Percentiles rank a stretch among this genome's conserved stretches.
These are phyloP conservation scores for Zaprionus obscuricornis DNA, from an alignment of 2,888 invertebrate genomes.

Conservation along the genomic window DNA sequence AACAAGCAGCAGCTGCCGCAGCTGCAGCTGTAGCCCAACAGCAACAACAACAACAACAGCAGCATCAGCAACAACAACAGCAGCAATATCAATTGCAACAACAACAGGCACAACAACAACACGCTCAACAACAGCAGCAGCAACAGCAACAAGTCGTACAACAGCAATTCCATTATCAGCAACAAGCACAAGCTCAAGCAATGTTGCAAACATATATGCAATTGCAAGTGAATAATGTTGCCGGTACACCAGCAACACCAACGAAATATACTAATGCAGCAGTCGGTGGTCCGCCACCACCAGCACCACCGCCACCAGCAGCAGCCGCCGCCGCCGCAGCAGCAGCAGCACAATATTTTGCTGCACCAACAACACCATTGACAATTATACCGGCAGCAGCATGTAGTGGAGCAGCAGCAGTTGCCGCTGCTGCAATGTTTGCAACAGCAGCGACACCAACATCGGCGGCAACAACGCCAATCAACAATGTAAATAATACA, in stretches of 20 bases:
- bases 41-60: slow-evolving; percentile 65
- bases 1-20: slow-evolving; percentile 58
- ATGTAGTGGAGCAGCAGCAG: slow-evolving; percentile 72
- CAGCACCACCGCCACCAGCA: not conserved
- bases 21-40: slow-evolving; percentile 57
- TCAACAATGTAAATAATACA: slow-evolving; percentile 83
- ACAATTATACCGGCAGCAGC: slow-evolving; percentile 79
- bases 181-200: slow-evolving; percentile 78
- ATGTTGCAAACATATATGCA: slow-evolving; percentile 83
- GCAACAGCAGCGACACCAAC: slow-evolving; percentile 74
- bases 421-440: slow-evolving; percentile 74
- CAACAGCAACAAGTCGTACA: slow-evolving; percentile 66
- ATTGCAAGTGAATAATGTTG: slow-evolving; percentile 79
- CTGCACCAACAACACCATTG: slow-evolving; percentile 76
- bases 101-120: slow-evolving; percentile 61
- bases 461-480: slow-evolving; percentile 75
- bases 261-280: slow-evolving; percentile 66
- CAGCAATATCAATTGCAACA: slow-evolving; percentile 62
- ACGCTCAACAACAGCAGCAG: slow-evolving; percentile 69
- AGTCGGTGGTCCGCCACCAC: slow-evolving; percentile 37
- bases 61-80: slow-evolving; percentile 58
- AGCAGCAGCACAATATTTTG: slow-evolving; percentile 66
- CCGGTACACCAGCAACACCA: slow-evolving; percentile 73
- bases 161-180: slow-evolving; percentile 55
- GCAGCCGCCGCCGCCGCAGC: slow-evolving; percentile 33